These are phyloP conservation scores for Chaenogobius annularis DNA, from an alignment of 2,113 vertebrate genomes.

Conservation along the genomic window DNA sequence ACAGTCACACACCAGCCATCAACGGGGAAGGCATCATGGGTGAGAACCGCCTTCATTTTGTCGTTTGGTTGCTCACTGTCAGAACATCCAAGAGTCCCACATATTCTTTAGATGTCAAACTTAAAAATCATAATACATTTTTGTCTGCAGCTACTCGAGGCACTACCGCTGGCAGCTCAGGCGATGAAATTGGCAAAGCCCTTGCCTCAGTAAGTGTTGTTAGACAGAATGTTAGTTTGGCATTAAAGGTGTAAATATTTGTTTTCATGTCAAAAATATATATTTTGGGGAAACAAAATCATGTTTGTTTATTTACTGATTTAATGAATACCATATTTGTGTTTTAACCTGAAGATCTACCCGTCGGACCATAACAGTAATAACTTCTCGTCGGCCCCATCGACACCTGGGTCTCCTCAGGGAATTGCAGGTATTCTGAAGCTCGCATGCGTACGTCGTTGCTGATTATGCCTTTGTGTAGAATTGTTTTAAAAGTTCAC, in stretches of 20 bases:
- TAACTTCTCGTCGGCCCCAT: slow-evolving; percentile 95
- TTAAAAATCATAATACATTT: background rate
- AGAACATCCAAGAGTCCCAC: background rate
- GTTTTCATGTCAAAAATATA: background rate
- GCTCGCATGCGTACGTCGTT: background rate
- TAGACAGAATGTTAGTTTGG: background rate
- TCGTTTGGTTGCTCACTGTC: background rate
- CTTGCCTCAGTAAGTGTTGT: slow-evolving; percentile 89
- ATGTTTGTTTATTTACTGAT: background rate
- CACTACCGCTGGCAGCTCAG: slow-evolving; percentile 90
- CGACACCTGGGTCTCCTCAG: slow-evolving; percentile 95
- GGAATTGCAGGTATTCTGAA: slow-evolving; percentile 86
- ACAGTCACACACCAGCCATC: slow-evolving; percentile 89
- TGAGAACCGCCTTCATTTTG: slow-evolving; percentile 53
- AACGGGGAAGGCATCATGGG: slow-evolving; percentile 90
- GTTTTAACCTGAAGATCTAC: slow-evolving; percentile 84
- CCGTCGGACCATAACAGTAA: slow-evolving; percentile 97
- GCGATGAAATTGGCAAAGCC: slow-evolving; percentile 97
- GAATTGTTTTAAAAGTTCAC: background rate
- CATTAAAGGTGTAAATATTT: background rate
- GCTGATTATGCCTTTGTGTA: slow-evolving; percentile 2
- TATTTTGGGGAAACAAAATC: background rate
- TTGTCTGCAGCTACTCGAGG: slow-evolving; percentile 83
- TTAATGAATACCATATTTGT: background rate
- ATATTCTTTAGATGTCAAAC: background rate